Evolutionary conservation across 2,113 vertebrate genomes (phyloP), one percentile per base, ranked within the genome.

Genomic region (Lophura nycthemera): DNA sequence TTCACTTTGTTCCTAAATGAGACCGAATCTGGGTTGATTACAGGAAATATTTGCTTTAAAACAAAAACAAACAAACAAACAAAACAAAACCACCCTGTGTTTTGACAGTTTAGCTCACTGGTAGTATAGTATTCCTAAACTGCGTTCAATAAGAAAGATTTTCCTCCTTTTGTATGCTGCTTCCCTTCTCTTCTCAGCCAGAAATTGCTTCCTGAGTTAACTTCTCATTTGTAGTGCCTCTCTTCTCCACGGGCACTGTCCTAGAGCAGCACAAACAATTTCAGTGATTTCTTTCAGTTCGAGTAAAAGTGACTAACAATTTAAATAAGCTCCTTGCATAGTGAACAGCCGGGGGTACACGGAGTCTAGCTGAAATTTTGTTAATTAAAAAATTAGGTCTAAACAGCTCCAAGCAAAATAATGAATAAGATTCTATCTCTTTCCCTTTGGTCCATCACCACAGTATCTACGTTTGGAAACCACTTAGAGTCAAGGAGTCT

Each of bases 371-470:
- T 75, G 69, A 96, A 74, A 32, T 65, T 91, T 76, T 61, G 56
- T 86, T 96, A 95, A 97, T 96, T 92, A 95, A 94, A 88, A 96
- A 71, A 67, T 29, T 36, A n/a, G 7, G 21, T 57, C n/a, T 87
- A 59, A 88, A 71, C 70, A 89, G 79, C 86, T 93, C 69, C 42
- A 34, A 95, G 94, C 74, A 96, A 78, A 72, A 95, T 89, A 90
- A 63, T 93, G 63, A 82, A 86, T 83, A 42, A 91, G 90, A 91
- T 92, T 48, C 60, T 83, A n/a, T 89, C 75, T 52, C 34, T 56
- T 15, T 78, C 20, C 60, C 29, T 85, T 67, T 92, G 52, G 80
- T 82, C 64, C 90, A 47, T n/a, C 72, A 86, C 50, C 67, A 34
- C 59, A 64, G 25, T 80, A 93, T 42, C 78, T 85, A 2, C 1